These are phyloP conservation scores for Cheilosia variabilis DNA, from an alignment of 2,888 invertebrate genomes.

Conservation along the genomic window DNA sequence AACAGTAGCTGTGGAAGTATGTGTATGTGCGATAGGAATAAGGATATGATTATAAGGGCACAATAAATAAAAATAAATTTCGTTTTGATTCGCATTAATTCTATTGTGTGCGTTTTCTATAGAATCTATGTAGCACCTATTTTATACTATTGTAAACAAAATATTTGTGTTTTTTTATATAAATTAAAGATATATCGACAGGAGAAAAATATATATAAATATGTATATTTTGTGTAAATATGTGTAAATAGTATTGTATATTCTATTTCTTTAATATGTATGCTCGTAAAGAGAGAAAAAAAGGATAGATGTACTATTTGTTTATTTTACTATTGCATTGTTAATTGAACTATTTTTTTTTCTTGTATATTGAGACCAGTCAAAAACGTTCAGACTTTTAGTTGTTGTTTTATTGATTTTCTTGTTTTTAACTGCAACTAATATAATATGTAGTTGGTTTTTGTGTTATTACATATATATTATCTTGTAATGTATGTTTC, in stretches of 20 bases:
- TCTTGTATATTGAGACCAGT: slow-evolving; percentile 79
- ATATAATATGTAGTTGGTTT: slow-evolving; percentile 48
- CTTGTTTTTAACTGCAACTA: slow-evolving; percentile 76
- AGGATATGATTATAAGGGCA: slow-evolving; percentile 12
- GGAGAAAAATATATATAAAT: slow-evolving; percentile 69
- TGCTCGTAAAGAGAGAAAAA: slow-evolving; percentile 41
- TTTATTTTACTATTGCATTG: slow-evolving; percentile 63
- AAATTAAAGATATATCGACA: slow-evolving; percentile 58
- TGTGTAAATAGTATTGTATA: slow-evolving; percentile 73
- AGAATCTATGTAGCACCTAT: slow-evolving; percentile 34
- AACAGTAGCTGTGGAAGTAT: not conserved
- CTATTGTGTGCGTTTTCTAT: slow-evolving; percentile 47
- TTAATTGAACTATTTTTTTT: slow-evolving; percentile 49
- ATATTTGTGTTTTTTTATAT: slow-evolving; percentile 38
- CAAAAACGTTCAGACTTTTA: slow-evolving; percentile 83
- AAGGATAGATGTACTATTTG: slow-evolving; percentile 64
- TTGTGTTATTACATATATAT: slow-evolving; percentile 36
- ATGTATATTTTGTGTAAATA: slow-evolving; percentile 71
- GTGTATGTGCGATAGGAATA: slow-evolving; percentile 34
- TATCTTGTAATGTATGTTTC: slow-evolving; percentile 20
- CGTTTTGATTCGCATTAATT: slow-evolving; percentile 43
- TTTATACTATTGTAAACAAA: slow-evolving; percentile 67
- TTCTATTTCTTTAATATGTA: slow-evolving; percentile 65
- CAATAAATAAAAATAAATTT: slow-evolving; percentile 42
- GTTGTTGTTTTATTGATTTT: slow-evolving; percentile 71